Evolutionary conservation across 2,113 vertebrate species (phyloP).

Genomic region (Ammodytes marinus): DNA sequence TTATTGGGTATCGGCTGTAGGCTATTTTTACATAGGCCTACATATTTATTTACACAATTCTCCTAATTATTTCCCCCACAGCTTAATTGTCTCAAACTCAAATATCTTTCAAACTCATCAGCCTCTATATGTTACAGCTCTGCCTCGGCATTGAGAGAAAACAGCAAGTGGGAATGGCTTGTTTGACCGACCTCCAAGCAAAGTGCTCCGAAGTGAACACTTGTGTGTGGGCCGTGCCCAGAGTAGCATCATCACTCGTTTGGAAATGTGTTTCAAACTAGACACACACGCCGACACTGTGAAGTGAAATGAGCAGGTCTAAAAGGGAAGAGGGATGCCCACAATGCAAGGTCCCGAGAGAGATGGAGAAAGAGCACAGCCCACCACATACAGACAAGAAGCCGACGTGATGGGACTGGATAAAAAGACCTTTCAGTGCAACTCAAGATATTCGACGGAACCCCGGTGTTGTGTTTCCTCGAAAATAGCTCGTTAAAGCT

Average conservation of each 20-base stretch:
- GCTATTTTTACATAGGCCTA: not conserved
- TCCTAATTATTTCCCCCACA: not conserved
- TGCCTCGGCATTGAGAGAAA: not conserved
- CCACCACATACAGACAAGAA: not conserved
- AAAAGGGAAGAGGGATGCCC: conserved; percentile 3
- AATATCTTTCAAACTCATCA: not conserved
- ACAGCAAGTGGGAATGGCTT: not conserved
- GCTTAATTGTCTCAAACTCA: not conserved
- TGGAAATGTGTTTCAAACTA: not conserved
- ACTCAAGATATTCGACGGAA: not conserved
- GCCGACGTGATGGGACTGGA: conserved; percentile 20
- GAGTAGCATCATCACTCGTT: not conserved
- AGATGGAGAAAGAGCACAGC: conserved; percentile 35
- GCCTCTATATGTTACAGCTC: not conserved
- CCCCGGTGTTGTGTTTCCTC: conserved; percentile 3
- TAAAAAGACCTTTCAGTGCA: conserved; percentile 23
- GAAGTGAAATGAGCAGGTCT: not conserved
- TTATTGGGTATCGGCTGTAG: not conserved
- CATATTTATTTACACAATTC: not conserved
- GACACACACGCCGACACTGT: not conserved
- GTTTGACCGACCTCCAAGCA: not conserved
- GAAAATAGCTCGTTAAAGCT: conserved; percentile 12
- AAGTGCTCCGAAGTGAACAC: not conserved
- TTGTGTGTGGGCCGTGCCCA: not conserved
- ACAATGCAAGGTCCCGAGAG: not conserved